phyloP scores from a whole-genome alignment of 37 sponge, comb jelly and placozoan species.

The Halisarca cf. caerulea region DNA sequence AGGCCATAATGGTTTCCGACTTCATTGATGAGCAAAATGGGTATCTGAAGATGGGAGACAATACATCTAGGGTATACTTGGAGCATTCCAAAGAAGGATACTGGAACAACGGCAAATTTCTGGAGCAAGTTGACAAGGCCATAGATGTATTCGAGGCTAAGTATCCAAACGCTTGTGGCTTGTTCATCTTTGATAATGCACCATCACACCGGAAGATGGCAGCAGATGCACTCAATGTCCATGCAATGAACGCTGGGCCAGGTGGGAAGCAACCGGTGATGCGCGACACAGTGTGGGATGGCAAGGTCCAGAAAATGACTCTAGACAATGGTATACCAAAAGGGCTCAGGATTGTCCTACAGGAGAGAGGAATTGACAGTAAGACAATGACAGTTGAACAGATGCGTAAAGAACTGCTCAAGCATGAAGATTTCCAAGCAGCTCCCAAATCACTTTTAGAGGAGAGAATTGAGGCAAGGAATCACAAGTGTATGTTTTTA shows the following conservation, averaged over 20 bases:
- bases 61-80: conserved; percentile 4
- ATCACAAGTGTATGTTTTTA: conserved; percentile 6
- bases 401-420: conserved; percentile 36
- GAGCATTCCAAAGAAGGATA: conserved; percentile 3
- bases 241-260: conserved; percentile 53
- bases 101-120: not conserved
- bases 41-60: conserved; percentile 8
- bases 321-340: conserved; percentile 16
- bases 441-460: not conserved
- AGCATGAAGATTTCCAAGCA: conserved; percentile 40
- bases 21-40: conserved; percentile 35
- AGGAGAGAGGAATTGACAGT: conserved; percentile 32
- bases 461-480: not conserved
- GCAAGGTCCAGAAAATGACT: conserved; percentile 6
- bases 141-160: not conserved
- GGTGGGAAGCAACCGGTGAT: conserved; percentile 65
- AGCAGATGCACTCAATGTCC: conserved; percentile 34
- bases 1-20: conserved; percentile 40
- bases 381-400: conserved; percentile 29
- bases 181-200: conserved; percentile 23
- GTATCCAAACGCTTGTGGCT: not conserved
- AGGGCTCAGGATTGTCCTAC: conserved; percentile 27
- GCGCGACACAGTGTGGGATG: conserved; percentile 45
- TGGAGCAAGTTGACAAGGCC: not conserved
- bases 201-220: conserved; percentile 25